Conservation (phyloP, 2,797 vertebrate genomes). For the Enteromius argenteus region DNA sequence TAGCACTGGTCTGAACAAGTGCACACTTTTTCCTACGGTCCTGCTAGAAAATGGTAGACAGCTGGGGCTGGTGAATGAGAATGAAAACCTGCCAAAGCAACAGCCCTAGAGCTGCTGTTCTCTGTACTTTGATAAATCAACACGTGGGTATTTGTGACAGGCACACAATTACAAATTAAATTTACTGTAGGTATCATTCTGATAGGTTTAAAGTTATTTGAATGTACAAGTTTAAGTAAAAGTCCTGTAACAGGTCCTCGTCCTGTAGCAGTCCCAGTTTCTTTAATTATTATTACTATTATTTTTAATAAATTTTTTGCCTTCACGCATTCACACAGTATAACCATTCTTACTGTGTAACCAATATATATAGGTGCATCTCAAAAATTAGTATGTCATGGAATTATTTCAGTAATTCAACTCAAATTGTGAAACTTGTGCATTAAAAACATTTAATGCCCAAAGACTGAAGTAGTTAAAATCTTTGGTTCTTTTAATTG, state of each 20-base stretch:
- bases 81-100: not conserved
- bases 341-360: not conserved
- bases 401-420: too few relatives aligned
- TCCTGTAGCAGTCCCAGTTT: not conserved
- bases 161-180: not conserved
- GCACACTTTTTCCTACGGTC: not conserved
- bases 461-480: too few relatives aligned
- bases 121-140: not conserved
- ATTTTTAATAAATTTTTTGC: not conserved
- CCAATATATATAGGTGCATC: too few relatives aligned
- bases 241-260: not conserved
- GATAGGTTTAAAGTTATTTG: not conserved
- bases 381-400: too few relatives aligned
- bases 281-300: too few relatives aligned
- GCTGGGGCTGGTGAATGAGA: not conserved
- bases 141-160: not conserved
- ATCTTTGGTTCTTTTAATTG: too few relatives aligned
- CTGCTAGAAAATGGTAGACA: constrained; percentile 28
- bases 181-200: not conserved
- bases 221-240: not conserved
- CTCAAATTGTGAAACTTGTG: too few relatives aligned
- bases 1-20: constrained; percentile 26
- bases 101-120: constrained; percentile 8
- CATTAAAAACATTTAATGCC: too few relatives aligned
- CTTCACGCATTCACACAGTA: not conserved